phyloP scores from a whole-genome alignment of 2,888 invertebrate genomes.

The Gandaritis pyraliata region DNA sequence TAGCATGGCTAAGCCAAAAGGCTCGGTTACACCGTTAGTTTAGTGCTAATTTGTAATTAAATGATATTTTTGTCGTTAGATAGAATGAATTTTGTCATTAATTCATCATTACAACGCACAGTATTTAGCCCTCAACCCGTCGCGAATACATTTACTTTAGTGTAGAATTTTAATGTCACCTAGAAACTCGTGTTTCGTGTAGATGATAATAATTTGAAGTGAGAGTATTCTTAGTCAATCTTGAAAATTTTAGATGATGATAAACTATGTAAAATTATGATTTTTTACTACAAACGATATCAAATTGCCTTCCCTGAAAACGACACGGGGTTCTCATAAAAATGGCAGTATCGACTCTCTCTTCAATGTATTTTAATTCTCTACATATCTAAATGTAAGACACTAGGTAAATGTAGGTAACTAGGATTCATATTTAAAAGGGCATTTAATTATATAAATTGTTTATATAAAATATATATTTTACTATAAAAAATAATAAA shows the following conservation, averaged over 20 bases:
- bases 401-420: slow-evolving; percentile 24
- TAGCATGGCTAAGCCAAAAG: slow-evolving; percentile 59
- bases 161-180: slow-evolving; percentile 26
- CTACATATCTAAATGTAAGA: slow-evolving; percentile 67
- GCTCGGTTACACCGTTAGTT: slow-evolving; percentile 45
- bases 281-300: slow-evolving; percentile 10
- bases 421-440: background rate
- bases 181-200: slow-evolving; percentile 27
- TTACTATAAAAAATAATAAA: background rate
- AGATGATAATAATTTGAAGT: slow-evolving; percentile 31
- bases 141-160: slow-evolving; percentile 13
- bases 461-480: background rate
- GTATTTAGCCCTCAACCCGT: slow-evolving; percentile 22
- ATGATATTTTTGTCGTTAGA: slow-evolving; percentile 32
- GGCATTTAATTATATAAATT: background rate
- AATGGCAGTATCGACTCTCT: slow-evolving; percentile 42
- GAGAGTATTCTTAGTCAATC: slow-evolving; percentile 23
- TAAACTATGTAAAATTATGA: slow-evolving; percentile 9
- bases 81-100: slow-evolving; percentile 35
- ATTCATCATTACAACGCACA: slow-evolving; percentile 31
- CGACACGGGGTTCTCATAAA: slow-evolving; percentile 31
- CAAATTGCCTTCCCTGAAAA: slow-evolving; percentile 32
- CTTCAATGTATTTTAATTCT: slow-evolving; percentile 50
- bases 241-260: slow-evolving; percentile 10
- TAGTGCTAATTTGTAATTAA: slow-evolving; percentile 52